These are phyloP conservation scores for Allygus modestus DNA, from an alignment of 2,888 invertebrate species.

Conservation along the genomic window DNA sequence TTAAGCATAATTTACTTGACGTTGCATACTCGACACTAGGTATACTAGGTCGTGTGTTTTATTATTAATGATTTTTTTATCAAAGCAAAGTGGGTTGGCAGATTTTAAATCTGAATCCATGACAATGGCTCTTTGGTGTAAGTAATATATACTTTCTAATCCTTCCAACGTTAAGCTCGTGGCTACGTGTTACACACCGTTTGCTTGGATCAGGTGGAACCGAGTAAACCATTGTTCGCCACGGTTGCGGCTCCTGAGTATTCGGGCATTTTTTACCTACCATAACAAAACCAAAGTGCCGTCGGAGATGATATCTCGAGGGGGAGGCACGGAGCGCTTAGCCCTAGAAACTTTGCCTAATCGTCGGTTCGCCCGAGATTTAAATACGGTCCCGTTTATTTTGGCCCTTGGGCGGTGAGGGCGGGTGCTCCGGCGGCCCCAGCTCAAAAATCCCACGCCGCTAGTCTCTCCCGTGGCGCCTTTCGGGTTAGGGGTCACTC, in stretches of 20 bases:
- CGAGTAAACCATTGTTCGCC: neutral
- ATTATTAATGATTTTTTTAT: too few relatives aligned
- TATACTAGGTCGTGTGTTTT: too few relatives aligned
- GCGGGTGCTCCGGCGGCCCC: constrained; percentile 23
- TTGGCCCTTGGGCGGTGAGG: constrained; percentile 14
- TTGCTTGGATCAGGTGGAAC: too few relatives aligned
- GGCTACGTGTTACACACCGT: too few relatives aligned
- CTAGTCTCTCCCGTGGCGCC: constrained; percentile 16
- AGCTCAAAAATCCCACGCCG: constrained; percentile 39
- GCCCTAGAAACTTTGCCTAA: constrained; percentile 34
- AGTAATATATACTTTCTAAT: too few relatives aligned
- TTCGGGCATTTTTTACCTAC: constrained; percentile 19
- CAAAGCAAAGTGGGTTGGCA: too few relatives aligned
- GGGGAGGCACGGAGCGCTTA: constrained; percentile 8
- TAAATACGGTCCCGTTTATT: constrained; percentile 33
- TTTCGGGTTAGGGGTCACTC: constrained; percentile 40
- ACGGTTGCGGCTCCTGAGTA: neutral
- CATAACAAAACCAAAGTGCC: constrained; percentile 5
- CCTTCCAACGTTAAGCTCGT: too few relatives aligned
- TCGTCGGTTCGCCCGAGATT: constrained; percentile 35
- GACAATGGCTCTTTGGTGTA: too few relatives aligned
- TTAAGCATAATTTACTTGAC: too few relatives aligned
- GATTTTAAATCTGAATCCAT: too few relatives aligned
- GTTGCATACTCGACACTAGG: too few relatives aligned
- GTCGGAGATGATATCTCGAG: constrained; percentile 14